phyloP scores from a whole-genome alignment of 2,888 invertebrate species.

The Nebria salina region DNA sequence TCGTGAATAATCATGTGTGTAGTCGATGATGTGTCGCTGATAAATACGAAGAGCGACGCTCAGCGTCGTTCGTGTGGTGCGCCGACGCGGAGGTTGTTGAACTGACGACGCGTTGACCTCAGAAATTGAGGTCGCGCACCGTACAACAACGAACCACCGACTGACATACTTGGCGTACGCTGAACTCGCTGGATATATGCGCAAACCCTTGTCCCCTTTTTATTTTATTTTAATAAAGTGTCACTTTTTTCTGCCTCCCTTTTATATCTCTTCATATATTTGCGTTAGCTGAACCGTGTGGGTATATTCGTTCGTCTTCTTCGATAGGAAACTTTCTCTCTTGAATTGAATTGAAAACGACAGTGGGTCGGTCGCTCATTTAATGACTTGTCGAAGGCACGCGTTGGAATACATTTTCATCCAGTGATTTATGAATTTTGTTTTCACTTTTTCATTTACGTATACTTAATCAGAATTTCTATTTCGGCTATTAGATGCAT shows the following conservation, averaged over 20 bases:
- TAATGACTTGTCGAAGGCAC: background rate
- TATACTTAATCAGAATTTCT: background rate
- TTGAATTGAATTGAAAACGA: background rate
- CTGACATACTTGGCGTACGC: slow-evolving; percentile 62
- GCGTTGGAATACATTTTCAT: background rate
- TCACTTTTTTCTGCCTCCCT: background rate
- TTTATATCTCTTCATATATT: background rate
- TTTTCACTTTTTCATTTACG: background rate
- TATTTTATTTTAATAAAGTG: background rate
- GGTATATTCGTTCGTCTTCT: background rate
- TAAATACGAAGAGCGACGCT: slow-evolving; percentile 52
- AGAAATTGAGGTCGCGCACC: slow-evolving; percentile 73
- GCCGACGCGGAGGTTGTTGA: slow-evolving; percentile 60
- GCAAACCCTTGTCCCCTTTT: slow-evolving; percentile 3
- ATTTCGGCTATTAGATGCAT: background rate
- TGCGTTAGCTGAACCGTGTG: background rate
- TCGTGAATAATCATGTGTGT: background rate
- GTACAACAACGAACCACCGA: slow-evolving; percentile 62
- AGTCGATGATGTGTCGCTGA: slow-evolving; percentile 42
- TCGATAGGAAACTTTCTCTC: background rate
- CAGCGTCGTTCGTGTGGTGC: slow-evolving; percentile 54
- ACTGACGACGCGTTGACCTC: slow-evolving; percentile 67
- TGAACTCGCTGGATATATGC: slow-evolving; percentile 55
- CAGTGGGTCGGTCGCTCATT: background rate
- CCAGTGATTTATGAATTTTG: background rate